A percentile compares a stretch with the other conserved stretches of the same genome.
phyloP scores from a whole-genome alignment of 2,797 vertebrate genomes.

The Sebastes cheni region DNA sequence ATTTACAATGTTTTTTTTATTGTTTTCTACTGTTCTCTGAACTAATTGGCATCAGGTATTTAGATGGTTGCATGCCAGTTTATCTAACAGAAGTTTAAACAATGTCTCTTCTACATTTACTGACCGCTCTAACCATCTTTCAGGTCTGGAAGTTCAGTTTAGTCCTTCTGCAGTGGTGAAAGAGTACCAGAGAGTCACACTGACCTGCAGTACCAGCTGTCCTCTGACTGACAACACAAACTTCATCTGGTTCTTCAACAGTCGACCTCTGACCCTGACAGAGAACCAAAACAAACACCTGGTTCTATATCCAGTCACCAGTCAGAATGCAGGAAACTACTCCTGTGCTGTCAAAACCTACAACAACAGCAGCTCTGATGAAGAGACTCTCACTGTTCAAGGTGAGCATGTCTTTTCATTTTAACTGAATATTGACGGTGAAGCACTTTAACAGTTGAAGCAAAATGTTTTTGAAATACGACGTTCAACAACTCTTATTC shows the following conservation, averaged over 20 bases:
- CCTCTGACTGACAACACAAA: slow-evolving; percentile 23
- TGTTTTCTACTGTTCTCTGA: no score
- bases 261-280: not conserved
- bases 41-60: no score
- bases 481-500: no score
- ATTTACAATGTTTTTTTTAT: no score
- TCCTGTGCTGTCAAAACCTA: not conserved
- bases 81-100: not conserved
- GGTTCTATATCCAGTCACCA: slow-evolving; percentile 9
- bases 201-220: slow-evolving; percentile 52
- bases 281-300: slow-evolving; percentile 1
- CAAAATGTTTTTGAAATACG: no score
- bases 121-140: not conserved
- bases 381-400: slow-evolving; percentile 14
- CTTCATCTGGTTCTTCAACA: slow-evolving; percentile 30
- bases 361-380: not conserved
- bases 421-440: no score
- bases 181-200: slow-evolving; percentile 39
- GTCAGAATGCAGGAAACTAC: slow-evolving; percentile 11
- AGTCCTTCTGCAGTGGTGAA: slow-evolving; percentile 21
- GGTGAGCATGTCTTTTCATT: slow-evolving; percentile 5
- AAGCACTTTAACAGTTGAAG: no score
- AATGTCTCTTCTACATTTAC: no score
- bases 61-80: not conserved
- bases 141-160: slow-evolving; percentile 9